These are phyloP conservation scores for Terebella lapidaria DNA, from an alignment of 2,888 invertebrate genomes.

Conservation along the genomic window DNA sequence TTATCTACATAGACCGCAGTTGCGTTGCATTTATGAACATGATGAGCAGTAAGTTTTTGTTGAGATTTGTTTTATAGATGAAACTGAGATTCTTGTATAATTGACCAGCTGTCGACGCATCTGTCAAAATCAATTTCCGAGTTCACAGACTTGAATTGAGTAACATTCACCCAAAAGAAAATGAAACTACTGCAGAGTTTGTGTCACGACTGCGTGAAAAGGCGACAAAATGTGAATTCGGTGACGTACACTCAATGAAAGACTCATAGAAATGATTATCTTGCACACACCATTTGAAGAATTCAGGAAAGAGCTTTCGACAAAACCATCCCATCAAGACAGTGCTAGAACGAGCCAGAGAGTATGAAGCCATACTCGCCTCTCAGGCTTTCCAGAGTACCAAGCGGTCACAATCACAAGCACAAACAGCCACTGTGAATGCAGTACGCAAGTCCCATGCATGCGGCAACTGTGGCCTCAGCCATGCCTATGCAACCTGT, in stretches of 20 bases:
- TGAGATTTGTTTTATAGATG: no score
- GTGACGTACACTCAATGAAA: neutral
- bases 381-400: neutral
- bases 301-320: neutral
- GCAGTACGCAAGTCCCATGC: neutral
- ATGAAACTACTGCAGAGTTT: neutral
- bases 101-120: neutral
- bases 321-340: neutral
- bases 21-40: no score
- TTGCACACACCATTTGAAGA: neutral
- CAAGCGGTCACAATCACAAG: neutral
- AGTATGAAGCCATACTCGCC: neutral
- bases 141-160: neutral
- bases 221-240: neutral
- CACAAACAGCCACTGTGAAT: neutral
- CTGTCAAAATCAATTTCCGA: neutral
- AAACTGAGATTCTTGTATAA: no score
- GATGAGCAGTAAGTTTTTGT: no score
- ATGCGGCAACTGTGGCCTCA: neutral
- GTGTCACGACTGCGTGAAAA: neutral
- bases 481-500: neutral
- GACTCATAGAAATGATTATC: neutral
- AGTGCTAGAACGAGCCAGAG: neutral
- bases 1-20: no score
- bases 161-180: neutral